A percentile compares a stretch with the other conserved stretches of the same genome.
phyloP scores from a whole-genome alignment of 2,888 invertebrate species.

The Saturnia pavonia region DNA sequence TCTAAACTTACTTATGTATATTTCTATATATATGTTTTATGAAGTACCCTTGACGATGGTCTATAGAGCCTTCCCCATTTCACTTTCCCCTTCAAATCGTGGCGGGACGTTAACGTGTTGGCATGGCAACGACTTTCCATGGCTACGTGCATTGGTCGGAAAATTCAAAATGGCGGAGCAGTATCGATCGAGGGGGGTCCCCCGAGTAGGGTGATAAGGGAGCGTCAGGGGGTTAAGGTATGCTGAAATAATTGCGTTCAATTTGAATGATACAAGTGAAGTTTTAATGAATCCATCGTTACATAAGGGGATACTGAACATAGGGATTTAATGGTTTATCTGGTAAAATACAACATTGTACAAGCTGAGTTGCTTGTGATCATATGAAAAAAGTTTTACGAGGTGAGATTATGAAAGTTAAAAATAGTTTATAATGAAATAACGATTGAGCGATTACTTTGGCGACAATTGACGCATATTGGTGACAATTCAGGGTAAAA shows the following conservation, averaged over 20 bases:
- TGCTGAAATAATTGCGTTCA: slow-evolving; percentile 54
- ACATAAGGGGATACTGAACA: background rate
- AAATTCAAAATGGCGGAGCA: slow-evolving; percentile 78
- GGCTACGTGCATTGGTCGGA: slow-evolving; percentile 77
- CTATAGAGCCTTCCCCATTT: slow-evolving; percentile 59
- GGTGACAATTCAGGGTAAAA: too few relatives aligned
- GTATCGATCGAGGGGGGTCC: slow-evolving; percentile 68
- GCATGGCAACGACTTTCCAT: slow-evolving; percentile 72
- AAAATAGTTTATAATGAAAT: background rate
- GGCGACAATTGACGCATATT: too few relatives aligned
- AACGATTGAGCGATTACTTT: too few relatives aligned
- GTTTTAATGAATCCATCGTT: slow-evolving; percentile 8
- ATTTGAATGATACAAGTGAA: slow-evolving; percentile 15
- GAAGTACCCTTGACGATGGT: slow-evolving; percentile 18
- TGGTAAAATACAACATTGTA: background rate
- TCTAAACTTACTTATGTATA: background rate
- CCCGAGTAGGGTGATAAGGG: slow-evolving; percentile 42
- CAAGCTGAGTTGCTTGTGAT: background rate
- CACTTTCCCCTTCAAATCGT: slow-evolving; percentile 70
- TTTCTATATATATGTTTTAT: background rate
- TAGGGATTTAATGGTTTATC: background rate
- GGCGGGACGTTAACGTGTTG: slow-evolving; percentile 53
- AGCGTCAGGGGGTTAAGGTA: slow-evolving; percentile 24
- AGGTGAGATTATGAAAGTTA: background rate
- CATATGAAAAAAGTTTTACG: background rate